Conservation (phyloP, 2,888 invertebrate species). For the Prosopocoilus inquinatus region DNA sequence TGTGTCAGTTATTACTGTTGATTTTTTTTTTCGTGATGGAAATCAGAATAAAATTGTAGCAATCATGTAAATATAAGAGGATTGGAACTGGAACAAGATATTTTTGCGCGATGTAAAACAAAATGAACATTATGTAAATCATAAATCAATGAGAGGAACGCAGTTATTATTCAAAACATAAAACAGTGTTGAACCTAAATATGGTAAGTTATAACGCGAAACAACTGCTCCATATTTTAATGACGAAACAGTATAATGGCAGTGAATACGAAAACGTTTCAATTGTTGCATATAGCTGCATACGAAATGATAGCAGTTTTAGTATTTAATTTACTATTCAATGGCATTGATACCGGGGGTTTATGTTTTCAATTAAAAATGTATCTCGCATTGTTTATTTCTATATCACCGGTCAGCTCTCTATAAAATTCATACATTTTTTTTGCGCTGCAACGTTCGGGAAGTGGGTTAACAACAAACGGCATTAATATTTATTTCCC, state of each 20-base stretch:
- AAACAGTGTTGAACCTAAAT: slow-evolving; percentile 12
- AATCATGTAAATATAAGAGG: too few species aligned
- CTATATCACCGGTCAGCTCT: slow-evolving; percentile 26
- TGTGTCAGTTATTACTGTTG: too few species aligned
- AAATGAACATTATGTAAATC: too few species aligned
- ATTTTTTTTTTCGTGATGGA: too few species aligned
- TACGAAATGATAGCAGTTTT: slow-evolving; percentile 33
- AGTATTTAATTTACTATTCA: slow-evolving; percentile 37
- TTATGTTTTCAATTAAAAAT: slow-evolving; percentile 43
- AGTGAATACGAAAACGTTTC: slow-evolving; percentile 28
- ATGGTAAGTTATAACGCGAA: slow-evolving; percentile 17
- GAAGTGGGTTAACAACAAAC: background rate
- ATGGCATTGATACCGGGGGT: slow-evolving; percentile 35
- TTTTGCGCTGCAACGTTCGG: background rate
- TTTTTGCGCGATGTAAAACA: too few species aligned
- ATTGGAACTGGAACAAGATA: too few species aligned
- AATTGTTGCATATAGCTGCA: slow-evolving; percentile 30
- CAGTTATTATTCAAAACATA: slow-evolving; percentile 1
- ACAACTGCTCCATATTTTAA: slow-evolving; percentile 26
- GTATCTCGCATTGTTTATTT: slow-evolving; percentile 37
- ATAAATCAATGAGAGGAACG: background rate
- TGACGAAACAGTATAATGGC: slow-evolving; percentile 25
- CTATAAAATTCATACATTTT: slow-evolving; percentile 20
- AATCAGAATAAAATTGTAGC: too few species aligned
- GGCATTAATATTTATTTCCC: too few species aligned